Evolutionary conservation across 2,888 invertebrate genomes (phyloP).

Genomic region (Leucania comma): DNA sequence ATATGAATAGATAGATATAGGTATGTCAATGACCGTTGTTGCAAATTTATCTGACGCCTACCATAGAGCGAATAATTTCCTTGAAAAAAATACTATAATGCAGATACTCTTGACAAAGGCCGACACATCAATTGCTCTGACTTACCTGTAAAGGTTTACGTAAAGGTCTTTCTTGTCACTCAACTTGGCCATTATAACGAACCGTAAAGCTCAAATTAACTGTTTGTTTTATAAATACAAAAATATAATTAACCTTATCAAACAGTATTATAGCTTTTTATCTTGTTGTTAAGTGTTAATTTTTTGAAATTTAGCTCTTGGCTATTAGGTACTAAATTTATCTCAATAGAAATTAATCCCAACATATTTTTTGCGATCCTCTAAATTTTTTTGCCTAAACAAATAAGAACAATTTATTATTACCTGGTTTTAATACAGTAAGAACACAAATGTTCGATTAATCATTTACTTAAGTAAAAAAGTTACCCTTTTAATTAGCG

Average conservation of each 20-base stretch:
- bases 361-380: conserved; percentile 27
- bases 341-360: conserved; percentile 12
- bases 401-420: conserved; percentile 57
- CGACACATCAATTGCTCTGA: conserved; percentile 29
- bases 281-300: not conserved
- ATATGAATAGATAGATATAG: too few relatives aligned
- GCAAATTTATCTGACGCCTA: too few relatives aligned
- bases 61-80: conserved; percentile 35
- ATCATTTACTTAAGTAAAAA: conserved; percentile 83
- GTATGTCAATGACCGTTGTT: too few relatives aligned
- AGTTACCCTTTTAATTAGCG: conserved; percentile 89
- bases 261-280: conserved; percentile 6
- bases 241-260: conserved; percentile 29
- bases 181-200: not conserved
- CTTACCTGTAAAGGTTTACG: conserved; percentile 4
- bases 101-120: conserved; percentile 30
- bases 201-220: not conserved
- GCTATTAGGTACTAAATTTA: not conserved
- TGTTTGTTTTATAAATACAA: conserved; percentile 15
- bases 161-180: conserved; percentile 34
- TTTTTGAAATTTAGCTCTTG: not conserved
- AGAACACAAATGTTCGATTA: conserved; percentile 77
- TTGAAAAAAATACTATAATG: conserved; percentile 29
- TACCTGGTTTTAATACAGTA: conserved; percentile 60
- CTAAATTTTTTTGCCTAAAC: conserved; percentile 32